Conservation (phyloP, 2,888 invertebrate species). For the Dorcus hopei region DNA sequence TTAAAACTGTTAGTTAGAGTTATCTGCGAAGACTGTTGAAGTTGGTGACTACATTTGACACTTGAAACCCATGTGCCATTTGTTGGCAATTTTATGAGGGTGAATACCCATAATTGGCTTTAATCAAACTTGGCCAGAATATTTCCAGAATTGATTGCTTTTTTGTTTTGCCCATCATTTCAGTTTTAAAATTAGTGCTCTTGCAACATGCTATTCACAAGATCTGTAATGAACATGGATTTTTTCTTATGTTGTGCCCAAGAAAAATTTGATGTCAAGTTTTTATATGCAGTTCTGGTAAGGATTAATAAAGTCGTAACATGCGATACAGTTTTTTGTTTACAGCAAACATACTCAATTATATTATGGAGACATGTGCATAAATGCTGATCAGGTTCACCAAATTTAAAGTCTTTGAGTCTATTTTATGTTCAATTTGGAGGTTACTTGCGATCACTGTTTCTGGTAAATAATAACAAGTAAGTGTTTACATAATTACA, state of each 20-base stretch:
- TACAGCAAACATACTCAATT: conserved; percentile 37
- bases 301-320: conserved; percentile 11
- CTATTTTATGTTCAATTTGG: conserved; percentile 32
- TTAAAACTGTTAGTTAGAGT: conserved; percentile 41
- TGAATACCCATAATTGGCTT: conserved; percentile 37
- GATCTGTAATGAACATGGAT: conserved; percentile 36
- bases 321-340: conserved; percentile 2
- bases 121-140: conserved; percentile 37
- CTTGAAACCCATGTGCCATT: conserved; percentile 40
- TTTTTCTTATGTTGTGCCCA: conserved; percentile 30
- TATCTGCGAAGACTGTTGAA: conserved; percentile 41
- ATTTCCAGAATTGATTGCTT: conserved; percentile 30
- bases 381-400: conserved; percentile 26
- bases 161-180: conserved; percentile 34
- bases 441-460: not conserved
- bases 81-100: conserved; percentile 38
- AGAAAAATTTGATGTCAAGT: conserved; percentile 22
- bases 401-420: conserved; percentile 31
- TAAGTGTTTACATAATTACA: too few relatives aligned
- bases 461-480: too few relatives aligned
- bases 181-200: conserved; percentile 32
- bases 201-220: conserved; percentile 38
- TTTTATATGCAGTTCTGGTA: conserved; percentile 36
- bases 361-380: conserved; percentile 25
- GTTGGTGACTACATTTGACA: conserved; percentile 31